Evolutionary conservation across 2,888 invertebrate genomes (phyloP), one percentile per base, ranked within the genome.

Genomic region (Eretmocerus hayati): DNA sequence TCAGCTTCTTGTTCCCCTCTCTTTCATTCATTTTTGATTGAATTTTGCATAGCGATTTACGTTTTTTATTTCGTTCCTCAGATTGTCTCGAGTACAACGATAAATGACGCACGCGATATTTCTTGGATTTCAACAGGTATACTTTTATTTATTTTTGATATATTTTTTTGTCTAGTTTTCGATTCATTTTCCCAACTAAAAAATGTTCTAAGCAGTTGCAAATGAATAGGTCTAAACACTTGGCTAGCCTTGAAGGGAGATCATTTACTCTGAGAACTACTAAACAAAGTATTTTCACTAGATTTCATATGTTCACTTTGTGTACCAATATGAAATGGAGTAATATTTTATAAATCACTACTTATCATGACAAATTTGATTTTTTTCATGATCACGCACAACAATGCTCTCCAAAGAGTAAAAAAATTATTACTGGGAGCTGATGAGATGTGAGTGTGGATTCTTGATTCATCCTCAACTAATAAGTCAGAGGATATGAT

Each of bases 31-130:
- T 46, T 31, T n/a, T 42, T 48, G 6, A 18, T 13, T 43, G 8
- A 26, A 31, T 45, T 37, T 37, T 45, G 31, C 32, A 45, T 53
- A 35, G 33, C n/a, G 46, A 53, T 50, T 50, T 41, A 15, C 15
- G 21, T 50, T 46, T 39, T 53, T 23, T 53, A 53, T 50, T 48
- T 53, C 45, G 48, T 50, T 53, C 42, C 47, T 40, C 51, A 39
- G 42, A 41, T 41, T 42, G 32, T 39, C 31, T 40, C 26, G 30
- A 32, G 4, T 47, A 47, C 44, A 47, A 47, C 44, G 40, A 51
- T 51, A 18, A 39, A 50, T 42, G 39, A 46, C 39, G 36, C 43
- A 39, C 40, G 40, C 30, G 36, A 46, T 32, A 44, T 51, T 37
- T 37, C 20, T 36, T 45, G 38, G 32, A 50, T 39, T 46, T 43